Evolutionary conservation across 2,113 vertebrate genomes (phyloP).

Genomic region (Drymodes brunneopygia): DNA sequence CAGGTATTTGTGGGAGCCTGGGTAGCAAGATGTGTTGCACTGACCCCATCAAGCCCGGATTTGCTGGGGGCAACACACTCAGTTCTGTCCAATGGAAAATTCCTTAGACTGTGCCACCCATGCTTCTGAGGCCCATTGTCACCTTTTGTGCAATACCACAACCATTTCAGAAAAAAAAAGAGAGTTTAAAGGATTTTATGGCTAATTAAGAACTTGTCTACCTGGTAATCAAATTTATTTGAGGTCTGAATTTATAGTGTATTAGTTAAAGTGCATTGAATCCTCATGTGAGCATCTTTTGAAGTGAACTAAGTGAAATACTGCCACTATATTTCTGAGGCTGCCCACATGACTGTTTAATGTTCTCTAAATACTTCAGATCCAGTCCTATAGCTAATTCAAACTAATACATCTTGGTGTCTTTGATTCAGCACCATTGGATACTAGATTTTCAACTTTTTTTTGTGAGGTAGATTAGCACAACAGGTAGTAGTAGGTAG

Average conservation of each 20-base stretch:
- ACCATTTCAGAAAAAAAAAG: not conserved
- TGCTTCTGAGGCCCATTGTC: not conserved
- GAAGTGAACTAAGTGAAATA: not conserved
- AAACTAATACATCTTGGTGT: not conserved
- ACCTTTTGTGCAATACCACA: not conserved
- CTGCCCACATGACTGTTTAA: not conserved
- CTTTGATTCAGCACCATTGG: not conserved
- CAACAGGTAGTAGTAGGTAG: not conserved
- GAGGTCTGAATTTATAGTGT: not conserved
- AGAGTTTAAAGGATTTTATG: not conserved
- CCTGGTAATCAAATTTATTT: not conserved
- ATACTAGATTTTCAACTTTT: not conserved
- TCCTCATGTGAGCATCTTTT: not conserved
- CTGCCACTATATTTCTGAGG: not conserved
- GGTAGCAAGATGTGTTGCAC: not conserved
- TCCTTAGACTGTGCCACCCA: not conserved
- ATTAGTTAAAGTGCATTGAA: not conserved
- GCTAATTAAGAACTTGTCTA: not conserved
- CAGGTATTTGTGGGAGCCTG: not conserved
- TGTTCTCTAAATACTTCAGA: constrained; percentile 3
- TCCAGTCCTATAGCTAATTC: not conserved
- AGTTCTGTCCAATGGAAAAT: not conserved
- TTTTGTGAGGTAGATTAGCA: not conserved
- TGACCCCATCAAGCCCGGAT: not conserved
- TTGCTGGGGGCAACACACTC: rapidly evolving